A percentile compares a stretch with the other conserved stretches of the same genome.
These are phyloP conservation scores for Peromyscus aztecus DNA, from an alignment of 2,797 vertebrate genomes.

Conservation along the genomic window DNA sequence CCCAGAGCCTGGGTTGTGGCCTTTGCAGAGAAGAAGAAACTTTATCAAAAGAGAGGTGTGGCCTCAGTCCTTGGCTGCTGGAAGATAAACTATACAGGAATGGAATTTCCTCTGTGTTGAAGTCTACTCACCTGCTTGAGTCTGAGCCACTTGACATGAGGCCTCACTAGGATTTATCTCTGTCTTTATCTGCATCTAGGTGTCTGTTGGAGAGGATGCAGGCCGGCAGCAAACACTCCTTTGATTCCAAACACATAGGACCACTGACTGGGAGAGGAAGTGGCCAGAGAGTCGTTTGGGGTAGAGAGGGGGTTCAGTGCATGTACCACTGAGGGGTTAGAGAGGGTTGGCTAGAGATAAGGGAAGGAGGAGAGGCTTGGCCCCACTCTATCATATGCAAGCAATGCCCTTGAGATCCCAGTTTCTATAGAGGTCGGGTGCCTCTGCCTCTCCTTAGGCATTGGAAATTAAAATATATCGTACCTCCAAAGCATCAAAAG, in stretches of 20 bases:
- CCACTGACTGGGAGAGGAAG: background rate
- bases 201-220: background rate
- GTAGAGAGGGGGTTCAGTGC: background rate
- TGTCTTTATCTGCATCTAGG: background rate
- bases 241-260: background rate
- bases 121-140: background rate
- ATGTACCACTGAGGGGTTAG: background rate
- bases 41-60: background rate
- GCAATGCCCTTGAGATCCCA: background rate
- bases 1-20: background rate
- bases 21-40: background rate
- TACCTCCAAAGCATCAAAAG: background rate
- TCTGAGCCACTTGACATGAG: background rate
- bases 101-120: background rate
- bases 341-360: background rate
- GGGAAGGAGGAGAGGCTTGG: background rate
- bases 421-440: rapidly evolving
- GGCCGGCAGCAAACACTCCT: background rate
- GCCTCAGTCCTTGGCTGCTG: background rate
- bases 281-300: background rate
- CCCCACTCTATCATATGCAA: background rate
- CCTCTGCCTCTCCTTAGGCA: background rate
- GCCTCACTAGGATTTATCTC: background rate
- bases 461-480: background rate
- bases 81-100: background rate